Conservation (phyloP, 2,888 invertebrate genomes). For the Nectonema munidae region DNA sequence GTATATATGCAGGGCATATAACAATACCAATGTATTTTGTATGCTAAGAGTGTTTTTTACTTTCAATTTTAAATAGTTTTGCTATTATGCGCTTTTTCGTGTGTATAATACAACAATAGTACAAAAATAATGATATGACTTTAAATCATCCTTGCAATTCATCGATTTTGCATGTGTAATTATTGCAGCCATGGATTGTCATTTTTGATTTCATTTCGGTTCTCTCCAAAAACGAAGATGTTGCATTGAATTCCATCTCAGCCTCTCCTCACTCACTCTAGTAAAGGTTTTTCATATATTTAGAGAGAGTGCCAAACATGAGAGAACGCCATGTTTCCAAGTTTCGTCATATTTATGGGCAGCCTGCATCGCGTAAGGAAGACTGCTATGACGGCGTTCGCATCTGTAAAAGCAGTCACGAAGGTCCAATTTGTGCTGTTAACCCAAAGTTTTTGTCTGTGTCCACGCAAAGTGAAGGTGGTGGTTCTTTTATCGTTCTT, state of each 20-base stretch:
- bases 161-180: too few species aligned
- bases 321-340: slow-evolving; percentile 28
- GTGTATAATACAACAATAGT: too few species aligned
- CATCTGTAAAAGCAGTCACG: slow-evolving; percentile 75
- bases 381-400: slow-evolving; percentile 86
- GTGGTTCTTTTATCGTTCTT: slow-evolving; percentile 59
- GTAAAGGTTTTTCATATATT: slow-evolving; percentile 37
- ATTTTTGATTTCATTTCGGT: too few species aligned
- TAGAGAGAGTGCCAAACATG: slow-evolving; percentile 79
- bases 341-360: slow-evolving; percentile 78
- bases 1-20: too few species aligned
- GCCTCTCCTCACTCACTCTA: not conserved
- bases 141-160: too few species aligned
- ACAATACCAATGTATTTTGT: too few species aligned
- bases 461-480: slow-evolving; percentile 71
- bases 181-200: too few species aligned
- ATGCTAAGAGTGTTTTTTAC: too few species aligned
- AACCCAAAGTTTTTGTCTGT: slow-evolving; percentile 89
- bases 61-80: too few species aligned
- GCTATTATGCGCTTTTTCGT: too few species aligned
- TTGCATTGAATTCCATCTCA: not conserved
- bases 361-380: slow-evolving; percentile 49
- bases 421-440: slow-evolving; percentile 84
- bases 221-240: too few species aligned
- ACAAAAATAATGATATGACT: too few species aligned